Evolutionary conservation across 2,888 invertebrate species (phyloP), one percentile per base, ranked within the genome.

Genomic region (Lepetodrilus schrolli): DNA sequence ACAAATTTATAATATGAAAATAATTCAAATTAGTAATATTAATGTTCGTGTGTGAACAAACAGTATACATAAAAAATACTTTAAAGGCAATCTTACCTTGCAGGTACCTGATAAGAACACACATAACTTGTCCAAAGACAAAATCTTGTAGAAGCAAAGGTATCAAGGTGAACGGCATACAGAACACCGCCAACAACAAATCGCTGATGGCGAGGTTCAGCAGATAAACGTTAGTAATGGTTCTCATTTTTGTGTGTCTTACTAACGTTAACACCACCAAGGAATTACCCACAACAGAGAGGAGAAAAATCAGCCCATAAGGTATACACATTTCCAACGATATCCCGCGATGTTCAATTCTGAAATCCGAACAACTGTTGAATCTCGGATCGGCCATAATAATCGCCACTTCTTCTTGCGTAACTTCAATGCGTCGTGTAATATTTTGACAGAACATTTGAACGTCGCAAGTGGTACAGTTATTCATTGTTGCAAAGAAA

Each of bases 261-360:
- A 90, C 86, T 66, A 92, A 87, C 2, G 92, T 92, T 66, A 95
- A 93, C 75, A 96, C 93, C 47, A 96, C 96, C 82, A 95, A 91
- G 48, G 93, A 93, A 90, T 96, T 96, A 0, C 96, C 96, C 0
- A 94, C 92, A 78, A 95, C 93, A 0, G 95, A 94, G 68, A 95
- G 92, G 65, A 95, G 88, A 86, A 96, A 95, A 81, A 96, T 95
- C 34, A 93, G 90, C 73, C 94, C 93, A 88, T 95, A 95, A 0
- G 78, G 78, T 17, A 78, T 38, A 47, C 74, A 74, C 49, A 78
- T 58, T 58, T 72, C 68, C 30, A 17, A 36, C 17, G 72, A 70
- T 26, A 75, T 51, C 21, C 66, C 66, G 38, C 66, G 21, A 21
- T 38, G 38, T 23, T 20, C 10, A n/a, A 66, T 26, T 37, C 38